These are phyloP conservation scores for Unio delphinus DNA, from an alignment of 2,888 invertebrate species.

Conservation along the genomic window DNA sequence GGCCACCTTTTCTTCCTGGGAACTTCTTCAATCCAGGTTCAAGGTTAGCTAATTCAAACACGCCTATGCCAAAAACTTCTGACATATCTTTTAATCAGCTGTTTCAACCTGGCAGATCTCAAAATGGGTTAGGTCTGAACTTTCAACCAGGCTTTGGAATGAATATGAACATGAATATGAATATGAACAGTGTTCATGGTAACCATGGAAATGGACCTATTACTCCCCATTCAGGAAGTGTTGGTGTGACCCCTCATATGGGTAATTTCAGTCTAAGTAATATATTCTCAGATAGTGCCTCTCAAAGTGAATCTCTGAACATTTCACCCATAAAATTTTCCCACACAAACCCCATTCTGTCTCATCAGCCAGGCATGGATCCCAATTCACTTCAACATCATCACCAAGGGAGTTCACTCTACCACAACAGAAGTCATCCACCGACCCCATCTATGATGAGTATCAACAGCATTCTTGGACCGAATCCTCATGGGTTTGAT, in stretches of 20 bases:
- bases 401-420: slow-evolving; percentile 51
- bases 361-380: slow-evolving; percentile 57
- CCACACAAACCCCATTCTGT: slow-evolving; percentile 62
- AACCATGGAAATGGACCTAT: slow-evolving; percentile 55
- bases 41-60: slow-evolving; percentile 52
- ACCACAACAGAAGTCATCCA: slow-evolving; percentile 64
- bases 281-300: slow-evolving; percentile 64
- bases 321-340: slow-evolving; percentile 70
- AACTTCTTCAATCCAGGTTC: slow-evolving; percentile 60
- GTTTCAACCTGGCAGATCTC: slow-evolving; percentile 58
- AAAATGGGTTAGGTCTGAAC: slow-evolving; percentile 66
- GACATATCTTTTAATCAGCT: slow-evolving; percentile 59
- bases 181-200: slow-evolving; percentile 52
- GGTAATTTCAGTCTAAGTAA: slow-evolving; percentile 68
- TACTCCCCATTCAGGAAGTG: slow-evolving; percentile 52
- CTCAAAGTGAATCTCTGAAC: slow-evolving; percentile 60
- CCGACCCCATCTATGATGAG: slow-evolving; percentile 64
- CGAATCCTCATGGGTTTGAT: slow-evolving; percentile 69
- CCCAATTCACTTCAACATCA: slow-evolving; percentile 62
- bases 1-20: slow-evolving; percentile 62
- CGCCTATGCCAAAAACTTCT: slow-evolving; percentile 58
- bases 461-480: slow-evolving; percentile 68
- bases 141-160: slow-evolving; percentile 66
- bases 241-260: slow-evolving; percentile 61
- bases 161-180: slow-evolving; percentile 26